Conservation (phyloP, 2,888 invertebrate genomes). For the Xestoiulus laeticollis region DNA sequence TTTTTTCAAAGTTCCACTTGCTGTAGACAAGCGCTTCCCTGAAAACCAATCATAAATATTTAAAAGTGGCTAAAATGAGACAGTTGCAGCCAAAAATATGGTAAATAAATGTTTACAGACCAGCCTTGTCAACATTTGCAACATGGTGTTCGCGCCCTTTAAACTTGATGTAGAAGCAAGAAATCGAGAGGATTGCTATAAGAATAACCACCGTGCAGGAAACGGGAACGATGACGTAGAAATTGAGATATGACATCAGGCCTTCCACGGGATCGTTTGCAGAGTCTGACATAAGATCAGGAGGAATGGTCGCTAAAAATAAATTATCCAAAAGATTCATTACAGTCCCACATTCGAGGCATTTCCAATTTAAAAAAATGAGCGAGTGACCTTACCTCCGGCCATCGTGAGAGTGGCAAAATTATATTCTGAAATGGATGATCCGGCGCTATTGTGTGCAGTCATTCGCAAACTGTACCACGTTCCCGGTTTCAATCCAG, state of each 20-base stretch:
- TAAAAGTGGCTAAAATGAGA: too few species aligned
- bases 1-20: background rate
- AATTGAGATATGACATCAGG: conserved; percentile 46
- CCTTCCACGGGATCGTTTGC: conserved; percentile 14
- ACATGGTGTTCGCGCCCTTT: background rate
- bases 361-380: background rate
- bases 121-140: background rate
- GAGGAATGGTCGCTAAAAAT: conserved; percentile 50
- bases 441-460: conserved; percentile 65
- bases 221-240: conserved; percentile 51
- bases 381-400: background rate
- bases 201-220: conserved; percentile 44
- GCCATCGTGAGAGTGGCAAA: conserved; percentile 59
- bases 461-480: conserved; percentile 64
- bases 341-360: background rate
- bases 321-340: background rate
- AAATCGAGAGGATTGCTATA: conserved; percentile 34
- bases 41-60: background rate
- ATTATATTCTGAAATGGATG: conserved; percentile 63
- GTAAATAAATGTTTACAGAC: background rate
- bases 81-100: background rate
- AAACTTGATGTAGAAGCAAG: conserved; percentile 43
- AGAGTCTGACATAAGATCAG: conserved; percentile 46
- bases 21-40: background rate
- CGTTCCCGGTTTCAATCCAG: conserved; percentile 63